phyloP scores from a whole-genome alignment of 2,797 vertebrate genomes.

The Eospalax fontanierii region DNA sequence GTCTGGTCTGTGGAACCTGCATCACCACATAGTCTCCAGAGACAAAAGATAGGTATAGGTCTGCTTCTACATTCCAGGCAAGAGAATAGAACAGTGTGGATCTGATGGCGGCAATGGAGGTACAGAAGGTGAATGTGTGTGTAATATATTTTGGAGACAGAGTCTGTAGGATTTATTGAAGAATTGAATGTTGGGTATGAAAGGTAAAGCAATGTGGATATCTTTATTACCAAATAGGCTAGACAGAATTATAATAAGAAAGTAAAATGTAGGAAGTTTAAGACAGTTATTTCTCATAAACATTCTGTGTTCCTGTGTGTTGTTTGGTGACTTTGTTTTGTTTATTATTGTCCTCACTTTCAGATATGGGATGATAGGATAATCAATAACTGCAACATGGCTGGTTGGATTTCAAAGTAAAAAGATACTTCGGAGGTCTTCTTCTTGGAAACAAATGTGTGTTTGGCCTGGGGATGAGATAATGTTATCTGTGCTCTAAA shows the following conservation, averaged over 20 bases:
- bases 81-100: neutral
- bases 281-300: neutral
- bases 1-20: neutral
- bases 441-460: neutral
- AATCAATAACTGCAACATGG: neutral
- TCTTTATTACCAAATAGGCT: slow-evolving; percentile 34
- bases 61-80: neutral
- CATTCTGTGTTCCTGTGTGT: neutral
- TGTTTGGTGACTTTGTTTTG: slow-evolving; percentile 24
- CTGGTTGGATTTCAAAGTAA: neutral
- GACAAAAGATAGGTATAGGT: neutral
- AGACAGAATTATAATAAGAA: neutral
- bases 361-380: neutral
- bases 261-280: slow-evolving; percentile 8
- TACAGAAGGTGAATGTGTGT: neutral
- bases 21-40: neutral
- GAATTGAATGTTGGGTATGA: neutral
- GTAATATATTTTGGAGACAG: neutral
- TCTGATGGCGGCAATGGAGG: neutral
- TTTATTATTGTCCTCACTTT: slow-evolving; percentile 24
- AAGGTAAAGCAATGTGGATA: neutral
- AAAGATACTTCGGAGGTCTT: neutral
- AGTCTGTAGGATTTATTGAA: neutral
- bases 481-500: neutral
- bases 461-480: slow-evolving; percentile 12